Conservation (phyloP, 2,797 vertebrate species). For the Clarias pachynema region DNA sequence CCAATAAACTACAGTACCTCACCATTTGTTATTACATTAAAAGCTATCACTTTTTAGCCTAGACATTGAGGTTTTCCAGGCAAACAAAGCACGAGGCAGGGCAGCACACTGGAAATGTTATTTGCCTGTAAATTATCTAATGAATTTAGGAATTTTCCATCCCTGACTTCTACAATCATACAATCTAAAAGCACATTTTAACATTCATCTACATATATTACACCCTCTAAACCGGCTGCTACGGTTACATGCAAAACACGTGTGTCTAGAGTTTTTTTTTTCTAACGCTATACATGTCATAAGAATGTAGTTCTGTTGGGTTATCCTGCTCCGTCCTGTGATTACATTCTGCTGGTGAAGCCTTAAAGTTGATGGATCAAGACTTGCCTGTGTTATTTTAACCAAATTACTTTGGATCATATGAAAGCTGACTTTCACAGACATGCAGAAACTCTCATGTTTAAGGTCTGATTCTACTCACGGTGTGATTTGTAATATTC, state of each 20-base stretch:
- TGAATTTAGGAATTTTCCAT: background rate
- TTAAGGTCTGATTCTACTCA: constrained; percentile 2
- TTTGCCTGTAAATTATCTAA: background rate
- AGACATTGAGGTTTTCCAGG: background rate
- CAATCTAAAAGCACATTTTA: background rate
- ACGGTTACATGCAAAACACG: background rate
- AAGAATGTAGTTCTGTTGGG: background rate
- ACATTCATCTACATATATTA: background rate
- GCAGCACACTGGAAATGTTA: background rate
- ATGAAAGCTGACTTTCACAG: constrained; percentile 10
- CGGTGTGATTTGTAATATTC: constrained; percentile 15
- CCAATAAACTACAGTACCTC: background rate
- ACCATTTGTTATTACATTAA: background rate
- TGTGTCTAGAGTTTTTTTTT: background rate
- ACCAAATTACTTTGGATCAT: background rate
- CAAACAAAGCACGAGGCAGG: background rate
- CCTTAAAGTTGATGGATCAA: background rate
- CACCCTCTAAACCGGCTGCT: background rate
- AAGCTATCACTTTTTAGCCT: background rate
- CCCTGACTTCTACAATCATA: background rate
- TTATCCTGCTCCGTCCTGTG: background rate
- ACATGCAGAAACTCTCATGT: background rate
- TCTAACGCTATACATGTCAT: background rate
- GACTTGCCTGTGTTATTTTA: constrained; percentile 16
- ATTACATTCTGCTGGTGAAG: background rate